Evolutionary conservation across 2,113 vertebrate genomes (phyloP), one percentile per base, ranked within the genome.

Genomic region (Mesembrinibis cayennensis): DNA sequence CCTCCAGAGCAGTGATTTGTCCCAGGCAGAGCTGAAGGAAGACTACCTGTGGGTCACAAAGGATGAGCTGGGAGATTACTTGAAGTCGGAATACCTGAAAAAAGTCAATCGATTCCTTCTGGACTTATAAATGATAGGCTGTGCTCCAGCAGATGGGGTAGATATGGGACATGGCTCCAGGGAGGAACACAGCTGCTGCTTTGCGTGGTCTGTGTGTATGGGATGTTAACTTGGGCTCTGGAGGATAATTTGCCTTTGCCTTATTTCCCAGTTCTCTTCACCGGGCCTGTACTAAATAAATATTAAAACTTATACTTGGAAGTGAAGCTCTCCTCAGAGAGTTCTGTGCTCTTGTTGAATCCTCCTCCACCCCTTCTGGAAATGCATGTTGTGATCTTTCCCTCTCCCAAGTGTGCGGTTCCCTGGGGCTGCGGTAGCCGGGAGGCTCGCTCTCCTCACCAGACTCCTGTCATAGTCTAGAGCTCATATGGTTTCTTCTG

Each of bases 11-110:
- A 78, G 74, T 11, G 94, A 96, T 30, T 85, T 97, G 47, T 67
- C 97, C 20, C 78, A 93, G 20, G 52, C 94, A 4, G 45, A 88
- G 73, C 95, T 95, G 92, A 95, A 98, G 66, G 56, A 88, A 63
- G 73, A 96, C n/a, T 92, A 98, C 27, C 94, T 99, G 42, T 99
- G 99, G 99, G 97, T 98, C 97, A 98, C 97, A 85, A 99, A 98
- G 92, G 98, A 98, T 1, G 99, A 99, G 94, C 96, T 99, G 93
- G 98, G 98, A 71, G 97, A 98, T 95, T 99, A 99, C 92, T 97
- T 99, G 97, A 99, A 98, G 69, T 98, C 98, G 0, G 98, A 98
- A 15, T 99, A 99, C 97, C 91, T 98, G 97, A 98, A 97, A 82
- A 99, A 99, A 98, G 98, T 99, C 21, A 97, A 97, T 45, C 96